These are phyloP conservation scores for Calypte anna DNA, from an alignment of 2,113 vertebrate species.

Conservation along the genomic window DNA sequence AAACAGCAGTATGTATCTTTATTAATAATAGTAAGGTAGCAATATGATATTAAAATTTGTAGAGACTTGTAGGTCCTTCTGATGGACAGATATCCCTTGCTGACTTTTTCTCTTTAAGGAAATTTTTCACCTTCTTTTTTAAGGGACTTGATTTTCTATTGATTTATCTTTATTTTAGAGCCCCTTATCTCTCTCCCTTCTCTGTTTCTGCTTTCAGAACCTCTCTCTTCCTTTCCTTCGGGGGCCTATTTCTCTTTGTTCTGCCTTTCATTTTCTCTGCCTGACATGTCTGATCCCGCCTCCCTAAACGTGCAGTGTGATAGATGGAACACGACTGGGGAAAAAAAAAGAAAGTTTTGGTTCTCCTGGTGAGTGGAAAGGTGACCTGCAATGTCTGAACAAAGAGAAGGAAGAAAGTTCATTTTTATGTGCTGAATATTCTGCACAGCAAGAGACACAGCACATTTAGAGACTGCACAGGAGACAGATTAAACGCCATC, in stretches of 20 bases:
- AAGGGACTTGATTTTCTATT: conserved; percentile 1
- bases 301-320: conserved; percentile 21
- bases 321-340: conserved; percentile 39
- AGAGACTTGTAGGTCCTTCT: neutral
- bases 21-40: neutral
- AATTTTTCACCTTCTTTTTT: neutral
- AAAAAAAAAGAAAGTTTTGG: conserved; percentile 30
- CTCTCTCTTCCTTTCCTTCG: conserved; percentile 35
- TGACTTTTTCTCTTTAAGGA: neutral
- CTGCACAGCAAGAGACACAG: neutral
- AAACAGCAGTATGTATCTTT: too few species aligned
- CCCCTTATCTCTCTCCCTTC: conserved; percentile 19
- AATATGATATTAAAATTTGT: neutral
- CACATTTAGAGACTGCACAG: neutral
- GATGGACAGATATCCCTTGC: neutral
- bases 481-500: neutral
- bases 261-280: conserved; percentile 55
- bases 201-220: conserved; percentile 53
- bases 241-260: conserved; percentile 65
- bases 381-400: conserved; percentile 58
- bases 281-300: neutral
- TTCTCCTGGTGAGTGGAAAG: conserved; percentile 25
- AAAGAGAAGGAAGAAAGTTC: conserved; percentile 8
- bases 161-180: conserved; percentile 50
- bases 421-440: conserved; percentile 15